Conservation (phyloP, 1,140 invertebrate genomes). For the Schlechtendalia chinensis region DNA sequence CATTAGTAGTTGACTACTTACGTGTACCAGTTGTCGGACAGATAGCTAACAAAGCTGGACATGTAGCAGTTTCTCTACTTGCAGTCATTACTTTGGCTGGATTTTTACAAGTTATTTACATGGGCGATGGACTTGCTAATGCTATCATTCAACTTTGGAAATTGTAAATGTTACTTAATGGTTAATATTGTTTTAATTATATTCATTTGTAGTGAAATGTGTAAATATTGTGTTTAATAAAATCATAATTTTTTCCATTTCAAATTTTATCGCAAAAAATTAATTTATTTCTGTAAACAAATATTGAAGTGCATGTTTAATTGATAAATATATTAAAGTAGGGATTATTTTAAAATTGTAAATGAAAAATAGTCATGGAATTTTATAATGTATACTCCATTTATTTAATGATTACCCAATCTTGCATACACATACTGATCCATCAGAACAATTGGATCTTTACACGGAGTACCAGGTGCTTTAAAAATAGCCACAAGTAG, state of each 20-base stretch:
- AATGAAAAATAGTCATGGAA: no score
- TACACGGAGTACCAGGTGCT: no score
- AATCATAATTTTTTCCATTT: neutral
- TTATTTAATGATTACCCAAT: no score
- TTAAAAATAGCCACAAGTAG: no score
- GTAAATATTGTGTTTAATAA: constrained; percentile 28
- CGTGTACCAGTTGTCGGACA: constrained; percentile 39
- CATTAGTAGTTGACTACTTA: constrained; percentile 40
- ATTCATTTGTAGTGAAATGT: neutral
- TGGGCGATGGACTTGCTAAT: constrained; percentile 35
- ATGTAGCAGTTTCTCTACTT: neutral
- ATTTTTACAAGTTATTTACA: constrained; percentile 37
- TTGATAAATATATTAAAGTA: no score
- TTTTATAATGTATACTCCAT: no score
- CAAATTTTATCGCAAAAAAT: no score
- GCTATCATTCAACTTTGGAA: constrained; percentile 35
- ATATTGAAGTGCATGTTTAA: no score
- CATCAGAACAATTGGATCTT: no score
- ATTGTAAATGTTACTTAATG: constrained; percentile 28
- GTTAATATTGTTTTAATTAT: neutral
- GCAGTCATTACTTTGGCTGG: constrained; percentile 24
- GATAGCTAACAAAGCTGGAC: constrained; percentile 28
- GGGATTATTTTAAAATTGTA: no score
- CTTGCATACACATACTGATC: no score
- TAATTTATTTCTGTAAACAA: no score